Evolutionary conservation across 2,113 vertebrate species (phyloP), one percentile per base, ranked within the genome.

Genomic region (Menidia beryllina): DNA sequence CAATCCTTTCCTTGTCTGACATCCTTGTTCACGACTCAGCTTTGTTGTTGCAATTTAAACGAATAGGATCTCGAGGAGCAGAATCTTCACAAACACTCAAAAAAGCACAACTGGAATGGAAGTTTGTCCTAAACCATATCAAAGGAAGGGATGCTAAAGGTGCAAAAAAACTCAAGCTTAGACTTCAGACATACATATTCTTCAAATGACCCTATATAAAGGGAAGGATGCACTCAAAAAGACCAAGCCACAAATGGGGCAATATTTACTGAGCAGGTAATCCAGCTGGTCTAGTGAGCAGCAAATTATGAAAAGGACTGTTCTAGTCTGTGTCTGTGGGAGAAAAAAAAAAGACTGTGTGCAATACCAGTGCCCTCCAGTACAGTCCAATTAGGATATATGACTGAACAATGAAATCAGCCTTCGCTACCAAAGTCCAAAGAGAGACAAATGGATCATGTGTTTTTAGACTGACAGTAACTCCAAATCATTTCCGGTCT

Each of bases 71-170:
- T n/a, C 69, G 81, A 71, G 47, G 17, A 55, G 43, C 30, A 23
- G 56, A 15, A n/a, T 58, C 75, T 78, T 89, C 73, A 81, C 82
- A n/a, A 69, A 67, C 79, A 63, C 6, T 23, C 30, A 83, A 65
- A 70, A 43, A 14, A 69, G 65, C 15, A 76, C 39, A 75, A 75
- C 43, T 45, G 60, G 75, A 50, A 65, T 64, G 68, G 54, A 51
- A 70, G 68, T 39, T 60, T 69, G 56, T 47, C 34, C 68, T 63
- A 53, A 50, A 34, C 38, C 24, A 79, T 72, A 78, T 89, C 80
- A 87, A 85, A 88, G 49, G 39, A 50, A 61, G n/a, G 76, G 87
- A 86, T 38, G 27, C 34, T 52, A 66, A 54, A 69, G 10, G 64
- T 55, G 57, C 45, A 64, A 9, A 13, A 51, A 57, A 4, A 50